phyloP scores from a whole-genome alignment of 1,140 invertebrate genomes.

The Oedothorax gibbosus region DNA sequence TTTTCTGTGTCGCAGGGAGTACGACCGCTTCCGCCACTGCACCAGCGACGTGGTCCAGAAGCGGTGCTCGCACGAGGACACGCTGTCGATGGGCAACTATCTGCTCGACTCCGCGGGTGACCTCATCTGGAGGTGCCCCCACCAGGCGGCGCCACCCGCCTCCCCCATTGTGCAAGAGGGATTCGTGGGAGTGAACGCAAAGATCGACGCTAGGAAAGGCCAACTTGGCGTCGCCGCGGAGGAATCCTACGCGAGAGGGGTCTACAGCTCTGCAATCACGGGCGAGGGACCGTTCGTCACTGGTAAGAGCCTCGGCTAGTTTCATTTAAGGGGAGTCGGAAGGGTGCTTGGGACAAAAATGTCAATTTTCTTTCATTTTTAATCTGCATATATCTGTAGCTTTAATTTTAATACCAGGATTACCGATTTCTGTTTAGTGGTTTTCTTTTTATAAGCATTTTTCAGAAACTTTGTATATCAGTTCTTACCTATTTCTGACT shows the following conservation, averaged over 20 bases:
- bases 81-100: slow-evolving; percentile 47
- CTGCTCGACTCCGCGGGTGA: slow-evolving; percentile 59
- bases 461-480: too few species aligned
- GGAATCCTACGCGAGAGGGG: slow-evolving; percentile 23
- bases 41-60: slow-evolving; percentile 29
- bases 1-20: slow-evolving; percentile 20
- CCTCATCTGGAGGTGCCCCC: slow-evolving; percentile 60
- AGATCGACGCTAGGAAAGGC: background rate
- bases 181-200: slow-evolving; percentile 7
- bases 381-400: too few species aligned
- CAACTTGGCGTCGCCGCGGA: slow-evolving; percentile 3
- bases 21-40: slow-evolving; percentile 60
- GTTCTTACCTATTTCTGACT: too few species aligned
- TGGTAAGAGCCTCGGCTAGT: slow-evolving; percentile 32
- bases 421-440: too few species aligned
- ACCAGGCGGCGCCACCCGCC: background rate
- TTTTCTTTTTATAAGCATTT: too few species aligned
- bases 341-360: too few species aligned
- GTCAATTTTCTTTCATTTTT: background rate
- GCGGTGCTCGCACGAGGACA: slow-evolving; percentile 47
- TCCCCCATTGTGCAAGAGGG: slow-evolving; percentile 34
- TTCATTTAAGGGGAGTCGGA: too few species aligned
- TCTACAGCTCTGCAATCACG: slow-evolving; percentile 36
- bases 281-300: slow-evolving; percentile 34
- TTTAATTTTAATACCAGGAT: too few species aligned